Conservation (phyloP, 2,113 vertebrate species). For the Scatophagus argus region DNA sequence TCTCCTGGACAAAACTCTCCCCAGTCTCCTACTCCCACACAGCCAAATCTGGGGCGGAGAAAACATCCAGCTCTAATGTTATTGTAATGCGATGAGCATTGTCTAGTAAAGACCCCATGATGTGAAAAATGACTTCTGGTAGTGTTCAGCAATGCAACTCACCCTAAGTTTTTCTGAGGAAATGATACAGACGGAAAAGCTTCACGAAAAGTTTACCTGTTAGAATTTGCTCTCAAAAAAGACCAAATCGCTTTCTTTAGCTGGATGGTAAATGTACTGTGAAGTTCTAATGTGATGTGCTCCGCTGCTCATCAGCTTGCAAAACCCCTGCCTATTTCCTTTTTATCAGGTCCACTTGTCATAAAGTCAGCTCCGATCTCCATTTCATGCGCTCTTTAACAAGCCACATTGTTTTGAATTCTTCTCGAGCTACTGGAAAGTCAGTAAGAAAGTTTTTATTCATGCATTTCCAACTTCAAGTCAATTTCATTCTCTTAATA, state of each 20-base stretch:
- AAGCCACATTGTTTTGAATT: slow-evolving; percentile 59
- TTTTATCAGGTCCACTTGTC: slow-evolving; percentile 60
- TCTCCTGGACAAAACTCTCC: slow-evolving; percentile 59
- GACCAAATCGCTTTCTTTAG: slow-evolving; percentile 19
- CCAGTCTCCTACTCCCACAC: slow-evolving; percentile 55
- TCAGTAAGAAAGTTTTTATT: slow-evolving; percentile 57
- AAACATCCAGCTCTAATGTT: slow-evolving; percentile 58
- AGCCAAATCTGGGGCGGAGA: slow-evolving; percentile 60
- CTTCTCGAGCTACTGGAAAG: slow-evolving; percentile 25
- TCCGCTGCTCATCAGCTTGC: slow-evolving; percentile 39
- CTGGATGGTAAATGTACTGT: slow-evolving; percentile 50
- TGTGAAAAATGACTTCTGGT: slow-evolving; percentile 58
- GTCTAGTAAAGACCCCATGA: slow-evolving; percentile 58
- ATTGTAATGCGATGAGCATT: slow-evolving; percentile 67
- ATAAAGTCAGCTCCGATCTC: slow-evolving; percentile 62
- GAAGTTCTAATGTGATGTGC: slow-evolving; percentile 49
- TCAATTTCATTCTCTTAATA: slow-evolving; percentile 28
- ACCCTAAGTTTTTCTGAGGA: slow-evolving; percentile 21
- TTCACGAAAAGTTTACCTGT: slow-evolving; percentile 50
- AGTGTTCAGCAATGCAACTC: slow-evolving; percentile 32
- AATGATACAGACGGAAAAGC: slow-evolving; percentile 46
- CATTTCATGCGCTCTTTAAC: slow-evolving; percentile 65
- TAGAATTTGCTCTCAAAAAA: slow-evolving; percentile 16
- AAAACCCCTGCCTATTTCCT: slow-evolving; percentile 51
- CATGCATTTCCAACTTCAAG: slow-evolving; percentile 32